Conservation (phyloP, 2,888 invertebrate species). For the Troides oblongomaculatus region DNA sequence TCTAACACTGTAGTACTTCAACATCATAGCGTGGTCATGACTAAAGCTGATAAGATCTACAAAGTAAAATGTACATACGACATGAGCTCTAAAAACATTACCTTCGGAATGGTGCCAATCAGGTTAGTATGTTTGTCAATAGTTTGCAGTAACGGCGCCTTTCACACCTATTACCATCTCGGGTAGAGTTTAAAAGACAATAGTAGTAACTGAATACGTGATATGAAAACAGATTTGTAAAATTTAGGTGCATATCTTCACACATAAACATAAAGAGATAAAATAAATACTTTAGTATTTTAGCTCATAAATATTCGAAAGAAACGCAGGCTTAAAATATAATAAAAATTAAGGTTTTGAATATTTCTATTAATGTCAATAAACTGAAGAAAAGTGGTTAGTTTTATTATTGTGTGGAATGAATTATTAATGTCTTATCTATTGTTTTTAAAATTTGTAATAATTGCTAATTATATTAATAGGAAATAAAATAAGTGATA, state of each 20-base stretch:
- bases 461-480: too few species aligned
- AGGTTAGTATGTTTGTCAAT: slow-evolving; percentile 75
- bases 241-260: slow-evolving; percentile 47
- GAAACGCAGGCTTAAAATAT: slow-evolving; percentile 8
- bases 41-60: slow-evolving; percentile 97
- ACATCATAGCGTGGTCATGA: slow-evolving; percentile 97
- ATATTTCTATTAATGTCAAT: background rate
- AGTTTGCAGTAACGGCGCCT: slow-evolving; percentile 23
- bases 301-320: slow-evolving; percentile 24
- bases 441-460: too few species aligned
- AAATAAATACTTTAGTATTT: slow-evolving; percentile 6
- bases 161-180: slow-evolving; percentile 27
- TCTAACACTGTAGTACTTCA: slow-evolving; percentile 96
- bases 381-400: too few species aligned
- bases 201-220: slow-evolving; percentile 47
- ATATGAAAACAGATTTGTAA: slow-evolving; percentile 49
- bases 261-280: slow-evolving; percentile 7
- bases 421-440: too few species aligned
- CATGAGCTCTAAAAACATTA: slow-evolving; percentile 97
- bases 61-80: slow-evolving; percentile 98
- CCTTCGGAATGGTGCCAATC: slow-evolving; percentile 98
- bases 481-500: too few species aligned
- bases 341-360: background rate
- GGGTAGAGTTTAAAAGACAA: slow-evolving; percentile 26
- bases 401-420: too few species aligned